Base-by-base conservation (phyloP, 2,888 invertebrate species). In the Leucania comma region DNA sequence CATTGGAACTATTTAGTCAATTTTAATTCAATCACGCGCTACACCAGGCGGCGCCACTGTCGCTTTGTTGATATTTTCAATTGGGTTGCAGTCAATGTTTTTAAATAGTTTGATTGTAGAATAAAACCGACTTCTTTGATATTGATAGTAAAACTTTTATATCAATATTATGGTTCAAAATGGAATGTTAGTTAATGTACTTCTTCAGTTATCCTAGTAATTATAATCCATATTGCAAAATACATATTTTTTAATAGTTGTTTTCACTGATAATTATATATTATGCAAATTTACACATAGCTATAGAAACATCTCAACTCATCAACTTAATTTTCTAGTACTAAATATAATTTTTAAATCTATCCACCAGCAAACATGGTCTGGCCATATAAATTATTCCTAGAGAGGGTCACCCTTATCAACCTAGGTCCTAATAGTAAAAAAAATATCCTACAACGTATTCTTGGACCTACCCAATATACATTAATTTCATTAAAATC, bases 21-120 rank as follows among this genome's bases (percentile, higher is more conserved):
- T 74, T 79, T 74, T 80, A 75, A 86, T 88, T 87, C 81, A 78
- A 89, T 94, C 94, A 94, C 94, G 94, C 93, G 93, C 90, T 83
- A 72, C 88, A 85, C 81, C 81, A 92, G 92, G 87, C 78, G 92
- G 93, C 94, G 93, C 90, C 87, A 88, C 85, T 57, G 74, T 83
- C 82, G 87, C 81, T 89, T 92, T 93, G 91, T 90, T 88, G 87
- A 84, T 88, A 81, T 78, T 81, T 72, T 60, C 62, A 64, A 66
- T 80, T 75, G 56, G 29, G 3, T 67, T 56, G 50, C 50, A 46
- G 56, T 60, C 35, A 60, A 51, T 48, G 51, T 67, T 65, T 38
- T 42, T 12, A 14, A 12, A 3, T 71, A 24, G 26, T 24, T 54
- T 56, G 5, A 24, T 56, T 42, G 24, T 3, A 1, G 20, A 29